These are phyloP conservation scores for Diloba caeruleocephala DNA, from an alignment of 2,888 invertebrate species.

Conservation along the genomic window DNA sequence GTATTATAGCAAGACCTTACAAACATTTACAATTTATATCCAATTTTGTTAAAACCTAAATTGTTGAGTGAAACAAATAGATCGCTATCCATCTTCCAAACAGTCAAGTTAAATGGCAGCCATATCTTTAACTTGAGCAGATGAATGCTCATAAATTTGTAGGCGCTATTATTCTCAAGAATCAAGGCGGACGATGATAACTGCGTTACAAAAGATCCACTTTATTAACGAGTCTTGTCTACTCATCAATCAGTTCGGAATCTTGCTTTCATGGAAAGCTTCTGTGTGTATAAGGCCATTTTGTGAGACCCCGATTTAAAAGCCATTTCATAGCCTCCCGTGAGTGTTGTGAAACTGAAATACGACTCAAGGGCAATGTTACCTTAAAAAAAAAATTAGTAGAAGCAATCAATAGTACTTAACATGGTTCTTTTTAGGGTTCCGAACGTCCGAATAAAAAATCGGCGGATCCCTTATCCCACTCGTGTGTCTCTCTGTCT, in stretches of 20 bases:
- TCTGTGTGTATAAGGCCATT: constrained; percentile 3
- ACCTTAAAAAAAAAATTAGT: no score
- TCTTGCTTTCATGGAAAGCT: constrained; percentile 16
- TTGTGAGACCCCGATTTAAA: constrained; percentile 6
- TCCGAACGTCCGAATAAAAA: no score
- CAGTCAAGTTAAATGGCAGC: constrained; percentile 35
- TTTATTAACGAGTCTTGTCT: constrained; percentile 40
- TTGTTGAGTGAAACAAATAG: constrained; percentile 31
- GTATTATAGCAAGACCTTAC: constrained; percentile 7
- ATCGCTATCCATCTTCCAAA: constrained; percentile 32
- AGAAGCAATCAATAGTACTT: no score
- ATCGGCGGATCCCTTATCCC: no score
- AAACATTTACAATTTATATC: constrained; percentile 10
- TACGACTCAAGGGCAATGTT: no score
- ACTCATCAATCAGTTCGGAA: constrained; percentile 41
- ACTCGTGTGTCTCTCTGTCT: no score
- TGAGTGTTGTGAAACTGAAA: no score
- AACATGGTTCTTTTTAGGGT: no score
- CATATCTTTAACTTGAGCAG: constrained; percentile 24
- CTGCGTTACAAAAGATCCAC: constrained; percentile 45
- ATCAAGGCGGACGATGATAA: constrained; percentile 25
- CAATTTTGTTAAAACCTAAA: constrained; percentile 17
- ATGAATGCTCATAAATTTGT: constrained; percentile 42
- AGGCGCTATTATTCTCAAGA: constrained; percentile 31
- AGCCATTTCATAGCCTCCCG: constrained; percentile 3